Conservation (phyloP, 2,113 vertebrate genomes). For the Oncorhynchus mykiss region DNA sequence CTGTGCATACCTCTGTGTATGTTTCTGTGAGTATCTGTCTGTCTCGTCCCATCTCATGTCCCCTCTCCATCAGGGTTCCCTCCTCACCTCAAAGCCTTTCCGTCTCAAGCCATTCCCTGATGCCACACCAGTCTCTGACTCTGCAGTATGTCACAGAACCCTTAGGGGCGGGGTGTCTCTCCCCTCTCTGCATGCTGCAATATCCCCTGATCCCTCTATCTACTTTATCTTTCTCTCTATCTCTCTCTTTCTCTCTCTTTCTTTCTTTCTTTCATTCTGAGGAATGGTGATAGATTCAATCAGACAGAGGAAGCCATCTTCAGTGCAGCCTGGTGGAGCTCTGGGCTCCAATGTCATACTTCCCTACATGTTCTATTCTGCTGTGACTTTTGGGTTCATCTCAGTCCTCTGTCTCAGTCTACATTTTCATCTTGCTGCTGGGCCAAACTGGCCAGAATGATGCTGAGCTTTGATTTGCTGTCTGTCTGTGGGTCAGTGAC, state of each 20-base stretch:
- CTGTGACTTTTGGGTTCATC: neutral
- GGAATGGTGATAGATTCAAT: conserved; percentile 9
- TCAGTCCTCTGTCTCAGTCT: neutral
- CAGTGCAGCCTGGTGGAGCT: conserved; percentile 18
- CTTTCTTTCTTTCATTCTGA: conserved; percentile 13
- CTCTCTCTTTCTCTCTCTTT: neutral
- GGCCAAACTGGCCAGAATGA: neutral
- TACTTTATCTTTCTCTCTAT: neutral
- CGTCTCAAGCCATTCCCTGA: conserved; percentile 80
- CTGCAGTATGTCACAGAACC: conserved; percentile 79
- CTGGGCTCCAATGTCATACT: neutral
- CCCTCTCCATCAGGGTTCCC: conserved; percentile 84
- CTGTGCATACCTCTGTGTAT: conserved; percentile 44
- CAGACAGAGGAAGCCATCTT: neutral
- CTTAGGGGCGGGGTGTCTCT: conserved; percentile 52
- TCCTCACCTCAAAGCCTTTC: conserved; percentile 73
- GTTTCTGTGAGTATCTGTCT: conserved; percentile 30
- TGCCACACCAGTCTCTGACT: conserved; percentile 78
- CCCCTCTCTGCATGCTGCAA: conserved; percentile 43
- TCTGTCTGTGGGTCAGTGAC: neutral
- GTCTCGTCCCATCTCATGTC: conserved; percentile 72
- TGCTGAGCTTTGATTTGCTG: neutral
- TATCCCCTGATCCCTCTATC: conserved; percentile 7
- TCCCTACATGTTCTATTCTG: neutral
- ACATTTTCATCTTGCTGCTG: neutral